These are phyloP conservation scores for Sebastes melanostomus DNA, from an alignment of 2,797 vertebrate genomes.

Conservation along the genomic window DNA sequence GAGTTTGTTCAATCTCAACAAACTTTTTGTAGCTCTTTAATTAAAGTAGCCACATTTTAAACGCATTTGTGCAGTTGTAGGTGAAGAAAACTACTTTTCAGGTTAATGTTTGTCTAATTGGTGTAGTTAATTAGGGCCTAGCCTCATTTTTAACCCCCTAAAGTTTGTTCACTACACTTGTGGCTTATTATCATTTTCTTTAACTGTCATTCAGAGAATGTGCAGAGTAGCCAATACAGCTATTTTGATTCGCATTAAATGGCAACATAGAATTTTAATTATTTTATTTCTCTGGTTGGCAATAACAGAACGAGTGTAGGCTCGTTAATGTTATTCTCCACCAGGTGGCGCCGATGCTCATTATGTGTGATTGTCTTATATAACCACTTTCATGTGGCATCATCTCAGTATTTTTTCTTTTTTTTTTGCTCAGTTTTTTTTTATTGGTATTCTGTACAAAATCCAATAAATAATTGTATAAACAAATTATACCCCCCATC, in stretches of 20 bases:
- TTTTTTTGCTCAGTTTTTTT: too few species aligned
- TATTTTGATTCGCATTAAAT: neutral
- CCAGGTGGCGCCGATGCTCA: neutral
- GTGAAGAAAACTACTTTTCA: neutral
- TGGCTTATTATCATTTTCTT: neutral
- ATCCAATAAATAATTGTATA: too few species aligned
- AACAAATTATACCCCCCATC: rapidly evolving
- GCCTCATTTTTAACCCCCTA: neutral
- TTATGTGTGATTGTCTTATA: neutral
- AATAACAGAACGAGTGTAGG: too few species aligned
- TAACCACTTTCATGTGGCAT: neutral
- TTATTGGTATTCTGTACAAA: too few species aligned
- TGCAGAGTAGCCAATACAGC: neutral
- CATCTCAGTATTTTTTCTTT: neutral
- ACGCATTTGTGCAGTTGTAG: neutral
- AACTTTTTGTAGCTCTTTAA: neutral
- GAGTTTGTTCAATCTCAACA: neutral
- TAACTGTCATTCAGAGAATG: neutral
- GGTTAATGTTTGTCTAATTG: too few species aligned
- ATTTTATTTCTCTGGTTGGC: too few species aligned
- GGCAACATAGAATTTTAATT: too few species aligned
- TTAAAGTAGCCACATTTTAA: neutral
- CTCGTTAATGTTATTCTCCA: neutral
- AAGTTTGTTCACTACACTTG: neutral
- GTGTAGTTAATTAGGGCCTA: neutral